Conservation (phyloP, 2,888 invertebrate genomes). For the Thymelicus sylvestris region DNA sequence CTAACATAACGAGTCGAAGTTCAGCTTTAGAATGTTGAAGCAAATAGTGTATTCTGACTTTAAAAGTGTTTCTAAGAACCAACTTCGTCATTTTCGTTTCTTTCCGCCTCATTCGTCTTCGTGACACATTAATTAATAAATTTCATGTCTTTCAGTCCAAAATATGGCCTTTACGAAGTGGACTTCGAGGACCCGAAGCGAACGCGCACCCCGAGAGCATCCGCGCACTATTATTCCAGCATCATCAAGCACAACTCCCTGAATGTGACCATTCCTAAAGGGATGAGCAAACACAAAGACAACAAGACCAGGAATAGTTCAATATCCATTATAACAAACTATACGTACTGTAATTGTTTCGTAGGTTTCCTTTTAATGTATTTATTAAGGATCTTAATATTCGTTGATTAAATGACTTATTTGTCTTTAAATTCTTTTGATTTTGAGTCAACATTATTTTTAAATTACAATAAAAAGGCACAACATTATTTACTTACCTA, state of each 20-base stretch:
- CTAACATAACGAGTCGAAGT: no score
- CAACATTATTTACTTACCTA: no score
- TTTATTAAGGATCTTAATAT: not conserved
- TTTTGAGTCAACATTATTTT: no score
- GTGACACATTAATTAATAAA: not conserved
- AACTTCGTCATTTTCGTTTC: no score
- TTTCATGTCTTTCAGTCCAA: conserved; percentile 64
- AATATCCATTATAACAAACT: not conserved
- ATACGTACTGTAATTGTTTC: not conserved
- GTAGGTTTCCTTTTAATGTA: not conserved
- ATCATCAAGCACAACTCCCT: conserved; percentile 42
- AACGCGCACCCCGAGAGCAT: conserved; percentile 49
- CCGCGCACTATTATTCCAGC: conserved; percentile 49
- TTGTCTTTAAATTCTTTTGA: no score
- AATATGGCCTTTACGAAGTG: conserved; percentile 85
- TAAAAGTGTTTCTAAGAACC: no score
- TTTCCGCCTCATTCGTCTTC: no score
- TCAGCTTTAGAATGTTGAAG: no score
- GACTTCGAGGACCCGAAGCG: conserved; percentile 49
- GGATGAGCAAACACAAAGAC: no score
- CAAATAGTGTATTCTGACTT: no score
- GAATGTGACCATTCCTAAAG: not conserved
- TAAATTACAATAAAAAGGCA: no score
- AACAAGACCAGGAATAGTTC: not conserved
- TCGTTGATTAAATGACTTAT: no score